These are phyloP conservation scores for Leucosticte australis DNA, from an alignment of 2,113 vertebrate genomes.

Conservation along the genomic window DNA sequence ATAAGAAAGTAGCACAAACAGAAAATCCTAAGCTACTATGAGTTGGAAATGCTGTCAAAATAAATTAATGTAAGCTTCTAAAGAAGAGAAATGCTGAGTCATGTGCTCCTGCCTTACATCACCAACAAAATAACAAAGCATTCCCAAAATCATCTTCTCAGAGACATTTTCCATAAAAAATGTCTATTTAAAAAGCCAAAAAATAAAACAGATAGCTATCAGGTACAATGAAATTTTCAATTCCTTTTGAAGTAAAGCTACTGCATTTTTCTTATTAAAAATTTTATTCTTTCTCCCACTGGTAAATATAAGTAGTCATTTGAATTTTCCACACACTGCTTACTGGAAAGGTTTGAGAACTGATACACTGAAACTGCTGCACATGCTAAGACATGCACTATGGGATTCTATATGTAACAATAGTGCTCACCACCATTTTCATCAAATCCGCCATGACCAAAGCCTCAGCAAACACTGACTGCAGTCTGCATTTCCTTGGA, in stretches of 20 bases:
- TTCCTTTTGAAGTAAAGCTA: background rate
- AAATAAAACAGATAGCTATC: background rate
- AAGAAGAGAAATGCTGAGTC: slow-evolving; percentile 3
- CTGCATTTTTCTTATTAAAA: background rate
- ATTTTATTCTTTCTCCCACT: background rate
- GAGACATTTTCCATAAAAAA: background rate
- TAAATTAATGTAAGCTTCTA: slow-evolving; percentile 3
- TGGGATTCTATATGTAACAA: background rate
- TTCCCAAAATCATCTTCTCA: background rate
- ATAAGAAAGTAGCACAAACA: slow-evolving; percentile 29
- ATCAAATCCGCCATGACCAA: background rate
- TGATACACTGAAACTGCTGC: background rate
- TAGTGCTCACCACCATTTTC: background rate
- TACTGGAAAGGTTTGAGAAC: background rate
- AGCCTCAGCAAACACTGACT: background rate
- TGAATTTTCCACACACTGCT: background rate
- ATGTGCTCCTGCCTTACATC: background rate
- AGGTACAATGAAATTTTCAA: background rate
- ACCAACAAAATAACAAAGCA: background rate
- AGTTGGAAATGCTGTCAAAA: slow-evolving; percentile 41
- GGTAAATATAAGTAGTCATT: background rate
- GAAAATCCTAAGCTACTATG: slow-evolving; percentile 14
- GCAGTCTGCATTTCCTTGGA: background rate
- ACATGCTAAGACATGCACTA: accelerated
- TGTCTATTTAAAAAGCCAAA: background rate